Evolutionary conservation across 2,797 vertebrate species (phyloP), one percentile per base, ranked within the genome.

Genomic region (Paratrypauchen microcephalus): DNA sequence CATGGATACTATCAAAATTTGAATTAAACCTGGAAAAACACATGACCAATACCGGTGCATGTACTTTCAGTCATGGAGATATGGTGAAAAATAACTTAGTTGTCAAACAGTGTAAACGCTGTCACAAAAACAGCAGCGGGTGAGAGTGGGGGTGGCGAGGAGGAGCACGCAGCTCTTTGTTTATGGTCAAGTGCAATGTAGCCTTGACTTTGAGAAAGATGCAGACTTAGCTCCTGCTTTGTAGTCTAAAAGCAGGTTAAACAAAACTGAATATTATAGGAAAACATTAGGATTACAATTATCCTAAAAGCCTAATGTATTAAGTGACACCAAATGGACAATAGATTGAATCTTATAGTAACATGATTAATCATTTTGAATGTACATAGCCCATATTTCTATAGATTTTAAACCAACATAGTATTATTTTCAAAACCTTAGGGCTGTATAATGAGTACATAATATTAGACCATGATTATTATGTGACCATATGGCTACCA

Each of bases 91-190:
- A 60, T 24, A 45, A 45, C 13, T 13, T 45, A 45, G 41, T 45
- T 16, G 41, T 45, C 12, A 45, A 13, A 45, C 41, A 45, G 13
- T 15, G 52, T 65, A 76, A 69, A 70, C 50, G 47, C 63, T 48
- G 28, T 45, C 41, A 45, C 41, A 66, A 70, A 47, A 56, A 18
- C 62, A 70, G 68, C 78, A 70, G 71, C 58, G 75, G 13, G 7
- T 23, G 6, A 64, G 39, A 64, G 41, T 28, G 62, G 39, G 62
- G 70, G 83, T 55, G 68, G 66, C 74, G 12, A 79, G 70, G 32
- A 58, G 66, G 15, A 50, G 32, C 16, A 60, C 32, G 58, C 41
- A 56, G 75, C 39, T 66, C 73, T 86, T 83, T 87, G 82, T 87
- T 75, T 81, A 68, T 71, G 70, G 50, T 68, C 68, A 69, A 70